These are phyloP conservation scores for Xenentodon cancila DNA, from an alignment of 2,797 vertebrate genomes.

Conservation along the genomic window DNA sequence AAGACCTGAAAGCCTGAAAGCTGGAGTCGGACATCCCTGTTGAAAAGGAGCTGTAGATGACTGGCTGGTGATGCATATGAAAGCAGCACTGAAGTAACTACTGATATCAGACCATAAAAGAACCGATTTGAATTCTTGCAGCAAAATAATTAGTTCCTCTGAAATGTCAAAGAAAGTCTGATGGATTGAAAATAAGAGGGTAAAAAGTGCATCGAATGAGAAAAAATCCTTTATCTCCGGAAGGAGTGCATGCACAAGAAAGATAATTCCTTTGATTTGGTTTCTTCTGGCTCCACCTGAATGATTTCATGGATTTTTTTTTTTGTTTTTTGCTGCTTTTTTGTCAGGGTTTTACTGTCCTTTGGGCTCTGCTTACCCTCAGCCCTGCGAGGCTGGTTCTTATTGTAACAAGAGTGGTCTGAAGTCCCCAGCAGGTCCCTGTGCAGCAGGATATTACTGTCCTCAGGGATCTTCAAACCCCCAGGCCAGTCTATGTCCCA, in stretches of 20 bases:
- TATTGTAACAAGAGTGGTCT: conserved; percentile 78
- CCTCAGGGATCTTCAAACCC: conserved; percentile 70
- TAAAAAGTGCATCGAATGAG: conserved; percentile 19
- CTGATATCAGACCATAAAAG: conserved; percentile 29
- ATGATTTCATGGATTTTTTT: conserved; percentile 22
- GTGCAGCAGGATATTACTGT: conserved; percentile 80
- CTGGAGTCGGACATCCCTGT: conserved; percentile 1
- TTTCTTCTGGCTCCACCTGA: conserved; percentile 7
- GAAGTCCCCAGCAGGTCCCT: conserved; percentile 77
- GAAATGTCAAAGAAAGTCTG: conserved; percentile 13
- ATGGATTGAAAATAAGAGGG: conserved; percentile 1
- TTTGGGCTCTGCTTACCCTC: conserved; percentile 80
- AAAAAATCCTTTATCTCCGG: conserved; percentile 16
- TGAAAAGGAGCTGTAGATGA: conserved; percentile 10
- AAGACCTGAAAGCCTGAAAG: conserved; percentile 14
- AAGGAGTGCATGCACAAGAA: not conserved
- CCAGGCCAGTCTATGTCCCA: conserved; percentile 68
- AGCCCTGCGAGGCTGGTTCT: conserved; percentile 86
- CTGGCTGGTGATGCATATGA: conserved; percentile 11
- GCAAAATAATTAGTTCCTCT: conserved; percentile 30
- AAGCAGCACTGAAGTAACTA: conserved; percentile 18
- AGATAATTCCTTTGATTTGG: conserved; percentile 19
- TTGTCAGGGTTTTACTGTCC: conserved; percentile 88
- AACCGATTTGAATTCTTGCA: conserved; percentile 17
- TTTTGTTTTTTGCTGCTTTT: no score